phyloP scores from a whole-genome alignment of 2,888 invertebrate species.

The Acleris sparsana region DNA sequence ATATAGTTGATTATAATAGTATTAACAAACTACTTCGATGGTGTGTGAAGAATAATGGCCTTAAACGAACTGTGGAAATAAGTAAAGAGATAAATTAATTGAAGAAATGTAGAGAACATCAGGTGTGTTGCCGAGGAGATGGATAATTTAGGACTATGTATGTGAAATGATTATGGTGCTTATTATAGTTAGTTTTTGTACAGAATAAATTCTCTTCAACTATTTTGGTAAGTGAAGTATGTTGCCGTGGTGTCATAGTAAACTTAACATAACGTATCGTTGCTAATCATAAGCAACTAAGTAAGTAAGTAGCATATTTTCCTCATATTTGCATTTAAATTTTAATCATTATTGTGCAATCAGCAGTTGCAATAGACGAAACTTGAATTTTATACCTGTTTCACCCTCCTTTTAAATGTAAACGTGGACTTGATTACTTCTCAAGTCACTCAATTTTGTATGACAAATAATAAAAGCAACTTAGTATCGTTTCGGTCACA shows the following conservation, averaged over 20 bases:
- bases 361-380: conserved; percentile 43
- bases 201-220: conserved; percentile 79
- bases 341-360: conserved; percentile 56
- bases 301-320: conserved; percentile 29
- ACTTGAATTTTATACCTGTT: too few relatives aligned
- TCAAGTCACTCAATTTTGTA: conserved; percentile 57
- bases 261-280: conserved; percentile 33
- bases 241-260: conserved; percentile 55
- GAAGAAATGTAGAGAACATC: conserved; percentile 41
- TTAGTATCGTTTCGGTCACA: conserved; percentile 75
- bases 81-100: conserved; percentile 46
- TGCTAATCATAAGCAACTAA: conserved; percentile 28
- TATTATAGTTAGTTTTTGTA: conserved; percentile 81
- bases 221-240: conserved; percentile 68
- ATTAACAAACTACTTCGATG: conserved; percentile 40
- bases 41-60: conserved; percentile 49
- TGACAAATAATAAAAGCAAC: conserved; percentile 53
- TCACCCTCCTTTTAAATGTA: not conserved
- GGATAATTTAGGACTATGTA: conserved; percentile 50
- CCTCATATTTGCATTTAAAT: conserved; percentile 36
- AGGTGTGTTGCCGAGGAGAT: conserved; percentile 59
- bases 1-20: conserved; percentile 26
- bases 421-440: conserved; percentile 41
- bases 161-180: conserved; percentile 80
- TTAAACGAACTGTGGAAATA: conserved; percentile 57